These are phyloP conservation scores for Thryonomys swinderianus DNA, from an alignment of 2,113 vertebrate species.

Conservation along the genomic window DNA sequence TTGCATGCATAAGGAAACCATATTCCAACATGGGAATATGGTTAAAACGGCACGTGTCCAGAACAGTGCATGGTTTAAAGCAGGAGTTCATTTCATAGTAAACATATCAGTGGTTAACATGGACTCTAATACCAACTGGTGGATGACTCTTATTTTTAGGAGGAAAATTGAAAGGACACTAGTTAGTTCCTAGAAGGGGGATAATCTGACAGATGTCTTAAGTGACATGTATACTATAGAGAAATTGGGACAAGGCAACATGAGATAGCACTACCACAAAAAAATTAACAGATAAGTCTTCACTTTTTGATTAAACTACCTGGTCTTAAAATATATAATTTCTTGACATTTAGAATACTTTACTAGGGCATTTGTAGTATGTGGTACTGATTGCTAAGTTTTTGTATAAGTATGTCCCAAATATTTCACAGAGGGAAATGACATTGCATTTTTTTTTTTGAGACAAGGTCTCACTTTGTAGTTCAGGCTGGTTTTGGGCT, in stretches of 20 bases:
- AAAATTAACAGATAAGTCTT: not conserved
- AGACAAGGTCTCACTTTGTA: too few relatives aligned
- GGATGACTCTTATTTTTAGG: not conserved
- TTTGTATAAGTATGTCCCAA: too few relatives aligned
- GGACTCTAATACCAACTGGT: not conserved
- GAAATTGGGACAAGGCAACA: not conserved
- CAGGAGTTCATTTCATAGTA: not conserved
- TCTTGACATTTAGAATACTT: conserved; percentile 21
- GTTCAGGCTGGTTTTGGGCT: too few relatives aligned
- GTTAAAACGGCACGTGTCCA: not conserved
- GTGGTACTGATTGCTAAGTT: too few relatives aligned
- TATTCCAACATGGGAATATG: not conserved
- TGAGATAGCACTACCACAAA: not conserved
- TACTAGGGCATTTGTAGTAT: too few relatives aligned
- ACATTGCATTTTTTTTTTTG: too few relatives aligned
- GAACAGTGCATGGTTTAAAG: not conserved
- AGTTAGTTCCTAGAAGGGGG: not conserved
- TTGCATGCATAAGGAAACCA: too few relatives aligned
- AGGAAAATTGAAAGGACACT: not conserved
- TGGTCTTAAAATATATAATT: not conserved
- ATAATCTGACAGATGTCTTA: not conserved
- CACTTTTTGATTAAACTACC: not conserved
- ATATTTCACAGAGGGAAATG: too few relatives aligned
- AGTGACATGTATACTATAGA: not conserved
- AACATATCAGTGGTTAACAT: not conserved